Evolutionary conservation across 2,113 vertebrate genomes (phyloP), one percentile per base, ranked within the genome.

Genomic region (Phoenicopterus ruber): DNA sequence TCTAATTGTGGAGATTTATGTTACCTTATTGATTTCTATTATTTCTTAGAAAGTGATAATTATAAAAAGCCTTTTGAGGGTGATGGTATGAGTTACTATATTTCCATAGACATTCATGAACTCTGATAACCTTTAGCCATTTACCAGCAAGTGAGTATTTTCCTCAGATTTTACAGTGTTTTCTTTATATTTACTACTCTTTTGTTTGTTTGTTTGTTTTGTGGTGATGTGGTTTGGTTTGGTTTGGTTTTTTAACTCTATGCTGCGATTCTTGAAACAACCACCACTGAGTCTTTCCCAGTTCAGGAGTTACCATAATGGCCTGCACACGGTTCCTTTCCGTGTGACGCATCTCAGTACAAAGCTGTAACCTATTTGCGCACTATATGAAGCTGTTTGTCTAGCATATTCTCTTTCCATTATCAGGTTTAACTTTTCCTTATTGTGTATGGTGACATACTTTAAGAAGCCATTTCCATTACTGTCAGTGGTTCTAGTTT

Each of bases 391-490:
- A 86, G 15, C 15, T 91, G 54, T 86, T 66, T 91, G 46, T 66
- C 55, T 70, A 26, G 36, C 70, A n/a, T 78, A 29, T 65, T 72
- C 13, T 76, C 62, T 93, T 97, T 83, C 69, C 67, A 57, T 81
- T 74, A 42, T 32, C 59, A 77, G 20, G 44, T 88, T 46, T 76
- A 95, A 79, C 61, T 83, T 95, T 90, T 69, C 52, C 46, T 83
- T 86, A 67, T 82, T 32, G 38, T 76, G 55, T 55, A 50, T 86
- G 92, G 40, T 26, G 47, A 36, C 59, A 79, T 88, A 76, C 34
- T 93, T 86, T 63, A 96, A 92, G 74, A 95, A 93, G 77, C 61
- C 44, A n/a, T 82, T 76, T 94, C 72, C 24, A 38, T 92, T 95
- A 81, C 85, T 91, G 47, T 84, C 90, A 89, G 32, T 80, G 52